Evolutionary conservation across 2,797 vertebrate genomes (phyloP).

Genomic region (Podarcis lilfordi): DNA sequence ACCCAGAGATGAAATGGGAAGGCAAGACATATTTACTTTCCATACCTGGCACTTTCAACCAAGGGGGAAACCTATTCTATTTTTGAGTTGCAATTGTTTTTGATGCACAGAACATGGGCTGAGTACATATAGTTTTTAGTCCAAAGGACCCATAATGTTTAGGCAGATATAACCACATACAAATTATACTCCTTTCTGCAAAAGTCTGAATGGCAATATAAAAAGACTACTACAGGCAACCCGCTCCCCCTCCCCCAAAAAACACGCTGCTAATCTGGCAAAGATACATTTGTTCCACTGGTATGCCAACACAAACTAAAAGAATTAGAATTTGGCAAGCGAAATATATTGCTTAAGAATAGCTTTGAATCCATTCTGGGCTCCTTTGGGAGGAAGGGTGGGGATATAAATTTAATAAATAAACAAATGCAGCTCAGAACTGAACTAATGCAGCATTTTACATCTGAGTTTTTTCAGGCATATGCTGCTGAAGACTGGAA

Average conservation of each 20-base stretch:
- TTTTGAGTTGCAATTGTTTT: background rate
- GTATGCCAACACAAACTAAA: conserved; percentile 8
- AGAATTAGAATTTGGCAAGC: background rate
- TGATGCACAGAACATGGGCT: background rate
- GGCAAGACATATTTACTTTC: background rate
- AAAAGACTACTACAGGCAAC: background rate
- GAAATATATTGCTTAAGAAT: background rate
- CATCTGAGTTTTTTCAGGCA: background rate
- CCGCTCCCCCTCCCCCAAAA: background rate
- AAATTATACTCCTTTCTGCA: conserved; percentile 28
- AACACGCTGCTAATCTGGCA: conserved; percentile 34
- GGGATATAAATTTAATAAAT: too few relatives aligned
- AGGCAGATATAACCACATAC: background rate
- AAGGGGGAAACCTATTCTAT: background rate
- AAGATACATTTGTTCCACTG: conserved; percentile 17
- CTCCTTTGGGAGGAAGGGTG: background rate
- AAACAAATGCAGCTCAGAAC: conserved; percentile 1
- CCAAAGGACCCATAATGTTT: background rate
- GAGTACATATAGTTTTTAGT: background rate
- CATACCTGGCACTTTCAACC: background rate
- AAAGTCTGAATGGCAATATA: conserved; percentile 57
- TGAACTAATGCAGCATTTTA: background rate
- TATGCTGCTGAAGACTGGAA: background rate
- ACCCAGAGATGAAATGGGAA: background rate
- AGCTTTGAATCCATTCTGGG: background rate